Conservation (phyloP, 1,140 invertebrate genomes). For the Psilanteris sp. region DNA sequence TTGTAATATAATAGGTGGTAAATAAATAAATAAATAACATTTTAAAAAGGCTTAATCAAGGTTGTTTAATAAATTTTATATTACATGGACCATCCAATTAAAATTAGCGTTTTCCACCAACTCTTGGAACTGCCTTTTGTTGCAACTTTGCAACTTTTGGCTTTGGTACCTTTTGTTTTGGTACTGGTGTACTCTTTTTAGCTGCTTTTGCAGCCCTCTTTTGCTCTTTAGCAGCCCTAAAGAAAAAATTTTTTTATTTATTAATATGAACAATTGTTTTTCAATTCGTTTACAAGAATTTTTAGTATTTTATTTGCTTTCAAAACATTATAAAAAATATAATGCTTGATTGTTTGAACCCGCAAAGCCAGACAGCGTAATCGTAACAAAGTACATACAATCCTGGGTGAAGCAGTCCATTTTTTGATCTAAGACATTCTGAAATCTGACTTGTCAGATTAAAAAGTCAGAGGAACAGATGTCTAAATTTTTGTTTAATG, state of each 20-base stretch:
- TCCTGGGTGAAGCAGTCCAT: conserved; percentile 78
- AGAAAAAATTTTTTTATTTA: no score
- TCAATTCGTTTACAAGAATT: no score
- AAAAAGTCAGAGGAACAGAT: conserved; percentile 74
- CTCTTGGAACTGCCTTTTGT: conserved; percentile 91
- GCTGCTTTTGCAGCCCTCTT: conserved; percentile 90
- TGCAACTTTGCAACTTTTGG: conserved; percentile 91
- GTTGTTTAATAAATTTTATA: no score
- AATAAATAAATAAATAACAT: no score
- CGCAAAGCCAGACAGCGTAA: conserved; percentile 78
- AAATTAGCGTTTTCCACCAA: conserved; percentile 96
- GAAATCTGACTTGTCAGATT: conserved; percentile 71
- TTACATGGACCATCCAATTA: no score
- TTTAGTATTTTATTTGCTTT: no score
- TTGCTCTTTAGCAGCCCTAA: conserved; percentile 95
- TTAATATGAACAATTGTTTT: no score
- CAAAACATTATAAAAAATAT: no score
- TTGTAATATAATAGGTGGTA: no score
- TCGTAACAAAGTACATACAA: conserved; percentile 64
- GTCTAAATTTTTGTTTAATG: no score
- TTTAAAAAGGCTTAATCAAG: no score
- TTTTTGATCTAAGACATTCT: conserved; percentile 77
- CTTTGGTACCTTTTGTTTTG: conserved; percentile 88
- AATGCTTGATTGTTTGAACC: conserved; percentile 72
- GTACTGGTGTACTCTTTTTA: conserved; percentile 88